Percentiles rank a stretch among this genome's conserved stretches.
Evolutionary conservation across 2,888 invertebrate genomes (phyloP).

Genomic region (Cantharis lateralis): DNA sequence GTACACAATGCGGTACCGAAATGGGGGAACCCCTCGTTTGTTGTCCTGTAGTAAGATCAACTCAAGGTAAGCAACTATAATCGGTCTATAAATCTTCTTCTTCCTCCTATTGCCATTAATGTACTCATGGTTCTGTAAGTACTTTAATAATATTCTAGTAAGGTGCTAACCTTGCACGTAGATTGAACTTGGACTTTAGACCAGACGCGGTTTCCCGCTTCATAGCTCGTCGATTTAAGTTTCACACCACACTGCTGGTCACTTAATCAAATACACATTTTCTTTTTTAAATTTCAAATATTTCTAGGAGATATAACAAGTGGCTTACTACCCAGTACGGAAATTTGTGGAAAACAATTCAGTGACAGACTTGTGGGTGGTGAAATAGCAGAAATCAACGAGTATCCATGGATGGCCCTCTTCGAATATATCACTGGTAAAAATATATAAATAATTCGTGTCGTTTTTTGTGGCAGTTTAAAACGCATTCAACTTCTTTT

Average conservation of each 20-base stretch:
- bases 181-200: too few species aligned
- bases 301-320: not conserved
- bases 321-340: not conserved
- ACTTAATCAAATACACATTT: not conserved
- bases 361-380: constrained; percentile 48
- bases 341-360: not conserved
- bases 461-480: too few species aligned
- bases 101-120: too few species aligned
- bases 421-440: constrained; percentile 38
- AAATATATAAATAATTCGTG: not conserved
- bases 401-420: constrained; percentile 69
- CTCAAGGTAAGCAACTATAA: not conserved
- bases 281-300: not conserved
- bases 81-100: not conserved
- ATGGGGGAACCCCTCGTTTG: constrained; percentile 65
- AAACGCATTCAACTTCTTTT: not conserved
- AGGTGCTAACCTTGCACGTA: too few species aligned
- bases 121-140: too few species aligned
- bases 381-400: constrained; percentile 63
- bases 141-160: too few species aligned
- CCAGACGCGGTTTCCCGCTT: too few species aligned
- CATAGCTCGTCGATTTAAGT: too few species aligned
- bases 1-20: constrained; percentile 71
- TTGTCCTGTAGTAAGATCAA: constrained; percentile 38
- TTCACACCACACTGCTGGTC: too few species aligned